phyloP scores from a whole-genome alignment of 2,888 invertebrate genomes.

The Formica aserva region DNA sequence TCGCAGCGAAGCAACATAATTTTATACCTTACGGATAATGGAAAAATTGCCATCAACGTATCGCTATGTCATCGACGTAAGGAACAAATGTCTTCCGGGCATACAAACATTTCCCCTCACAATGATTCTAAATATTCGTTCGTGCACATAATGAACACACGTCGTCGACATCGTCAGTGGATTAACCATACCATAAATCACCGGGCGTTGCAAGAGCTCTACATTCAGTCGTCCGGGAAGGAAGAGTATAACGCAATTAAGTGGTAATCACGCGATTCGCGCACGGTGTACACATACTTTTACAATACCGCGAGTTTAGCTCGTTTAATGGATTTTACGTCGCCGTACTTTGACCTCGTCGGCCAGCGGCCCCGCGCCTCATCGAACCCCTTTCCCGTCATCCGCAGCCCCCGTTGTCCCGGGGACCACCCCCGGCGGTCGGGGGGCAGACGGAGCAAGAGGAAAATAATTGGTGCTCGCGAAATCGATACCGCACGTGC shows the following conservation, averaged over 20 bases:
- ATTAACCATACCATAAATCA: conserved; percentile 32
- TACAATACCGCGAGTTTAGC: conserved; percentile 28
- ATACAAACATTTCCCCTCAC: background rate
- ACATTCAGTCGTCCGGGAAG: conserved; percentile 37
- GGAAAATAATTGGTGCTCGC: conserved; percentile 75
- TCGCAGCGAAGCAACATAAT: background rate
- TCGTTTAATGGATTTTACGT: conserved; percentile 70
- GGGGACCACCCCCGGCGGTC: background rate
- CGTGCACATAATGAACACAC: background rate
- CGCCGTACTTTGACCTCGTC: conserved; percentile 72
- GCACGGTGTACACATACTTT: conserved; percentile 21
- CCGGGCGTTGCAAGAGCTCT: background rate
- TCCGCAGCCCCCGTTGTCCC: conserved; percentile 28
- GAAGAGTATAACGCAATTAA: conserved; percentile 62
- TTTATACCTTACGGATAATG: background rate
- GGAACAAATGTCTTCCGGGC: background rate
- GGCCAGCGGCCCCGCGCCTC: conserved; percentile 36
- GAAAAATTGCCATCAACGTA: background rate
- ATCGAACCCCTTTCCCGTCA: conserved; percentile 34
- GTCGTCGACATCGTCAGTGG: background rate
- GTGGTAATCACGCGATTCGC: conserved; percentile 65
- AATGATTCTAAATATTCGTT: background rate
- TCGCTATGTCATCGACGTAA: background rate
- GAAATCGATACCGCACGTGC: conserved; percentile 72
- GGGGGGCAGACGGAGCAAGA: conserved; percentile 71